Conservation (phyloP, 2,113 vertebrate genomes). For the Diglossa brunneiventris region DNA sequence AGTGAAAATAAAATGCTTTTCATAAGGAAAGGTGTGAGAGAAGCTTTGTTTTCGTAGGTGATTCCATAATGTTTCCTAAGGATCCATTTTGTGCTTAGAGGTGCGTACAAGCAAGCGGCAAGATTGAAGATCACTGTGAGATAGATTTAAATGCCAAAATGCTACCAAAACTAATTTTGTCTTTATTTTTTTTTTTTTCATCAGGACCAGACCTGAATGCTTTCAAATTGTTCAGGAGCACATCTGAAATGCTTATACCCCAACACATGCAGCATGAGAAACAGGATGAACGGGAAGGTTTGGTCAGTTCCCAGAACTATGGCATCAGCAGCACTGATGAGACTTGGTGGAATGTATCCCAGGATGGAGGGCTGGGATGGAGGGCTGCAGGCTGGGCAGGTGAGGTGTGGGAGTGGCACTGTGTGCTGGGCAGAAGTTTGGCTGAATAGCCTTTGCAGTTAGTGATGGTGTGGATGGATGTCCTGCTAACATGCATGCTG, state of each 20-base stretch:
- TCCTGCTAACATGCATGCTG: neutral
- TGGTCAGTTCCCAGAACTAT: neutral
- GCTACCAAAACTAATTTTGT: neutral
- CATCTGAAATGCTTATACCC: neutral
- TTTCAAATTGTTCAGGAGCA: neutral
- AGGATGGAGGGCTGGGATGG: rapidly evolving
- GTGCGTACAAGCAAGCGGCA: neutral
- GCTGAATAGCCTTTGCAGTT: neutral
- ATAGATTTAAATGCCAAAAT: neutral
- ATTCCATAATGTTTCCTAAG: neutral
- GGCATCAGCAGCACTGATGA: neutral
- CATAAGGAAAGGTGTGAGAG: neutral
- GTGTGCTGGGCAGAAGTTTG: neutral
- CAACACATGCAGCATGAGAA: neutral
- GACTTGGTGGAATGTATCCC: neutral
- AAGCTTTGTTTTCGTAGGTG: neutral
- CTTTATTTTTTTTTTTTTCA: too few relatives aligned
- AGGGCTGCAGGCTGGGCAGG: neutral
- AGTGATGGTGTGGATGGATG: neutral
- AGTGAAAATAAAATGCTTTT: neutral
- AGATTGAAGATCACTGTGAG: neutral
- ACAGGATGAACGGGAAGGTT: neutral
- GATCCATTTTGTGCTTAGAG: neutral
- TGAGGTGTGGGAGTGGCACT: neutral
- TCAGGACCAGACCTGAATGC: neutral